phyloP scores from a whole-genome alignment of 2,797 vertebrate species.

The Bovichtus diacanthus region DNA sequence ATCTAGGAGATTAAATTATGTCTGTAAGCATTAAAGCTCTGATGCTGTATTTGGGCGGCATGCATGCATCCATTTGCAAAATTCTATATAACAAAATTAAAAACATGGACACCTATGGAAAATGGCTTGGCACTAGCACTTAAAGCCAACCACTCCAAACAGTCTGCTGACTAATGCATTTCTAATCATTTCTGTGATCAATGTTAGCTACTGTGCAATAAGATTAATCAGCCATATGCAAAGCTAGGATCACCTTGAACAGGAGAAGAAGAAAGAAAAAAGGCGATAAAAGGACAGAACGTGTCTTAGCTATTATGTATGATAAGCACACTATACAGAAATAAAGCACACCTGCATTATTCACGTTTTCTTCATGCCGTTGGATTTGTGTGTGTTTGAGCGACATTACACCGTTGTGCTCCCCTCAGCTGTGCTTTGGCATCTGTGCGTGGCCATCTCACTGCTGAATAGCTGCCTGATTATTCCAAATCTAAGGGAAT shows the following conservation, averaged over 20 bases:
- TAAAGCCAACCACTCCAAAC: slow-evolving; percentile 78
- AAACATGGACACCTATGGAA: slow-evolving; percentile 84
- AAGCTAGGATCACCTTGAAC: slow-evolving; percentile 82
- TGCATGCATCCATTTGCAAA: slow-evolving; percentile 84
- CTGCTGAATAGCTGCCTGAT: slow-evolving; percentile 85
- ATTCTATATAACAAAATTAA: slow-evolving; percentile 86
- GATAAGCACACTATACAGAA: slow-evolving; percentile 67
- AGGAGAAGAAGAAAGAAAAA: slow-evolving; percentile 54
- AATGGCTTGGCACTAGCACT: slow-evolving; percentile 81
- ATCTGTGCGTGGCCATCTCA: slow-evolving; percentile 82
- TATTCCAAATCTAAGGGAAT: slow-evolving; percentile 85
- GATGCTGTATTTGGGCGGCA: slow-evolving; percentile 82
- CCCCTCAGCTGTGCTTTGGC: slow-evolving; percentile 83
- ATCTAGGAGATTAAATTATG: slow-evolving; percentile 85
- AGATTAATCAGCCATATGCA: slow-evolving; percentile 85
- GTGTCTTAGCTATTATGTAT: slow-evolving; percentile 63
- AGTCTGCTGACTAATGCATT: slow-evolving; percentile 86
- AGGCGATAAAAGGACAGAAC: slow-evolving; percentile 61
- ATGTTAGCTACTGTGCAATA: slow-evolving; percentile 83
- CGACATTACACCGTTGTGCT: slow-evolving; percentile 66
- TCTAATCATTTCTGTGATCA: slow-evolving; percentile 86
- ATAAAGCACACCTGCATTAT: slow-evolving; percentile 81
- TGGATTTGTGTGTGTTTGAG: slow-evolving; percentile 64
- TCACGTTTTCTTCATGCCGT: slow-evolving; percentile 59
- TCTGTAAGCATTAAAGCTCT: slow-evolving; percentile 84